These are phyloP conservation scores for Chloroceryle amazona DNA, from an alignment of 2,797 vertebrate genomes.

Conservation along the genomic window DNA sequence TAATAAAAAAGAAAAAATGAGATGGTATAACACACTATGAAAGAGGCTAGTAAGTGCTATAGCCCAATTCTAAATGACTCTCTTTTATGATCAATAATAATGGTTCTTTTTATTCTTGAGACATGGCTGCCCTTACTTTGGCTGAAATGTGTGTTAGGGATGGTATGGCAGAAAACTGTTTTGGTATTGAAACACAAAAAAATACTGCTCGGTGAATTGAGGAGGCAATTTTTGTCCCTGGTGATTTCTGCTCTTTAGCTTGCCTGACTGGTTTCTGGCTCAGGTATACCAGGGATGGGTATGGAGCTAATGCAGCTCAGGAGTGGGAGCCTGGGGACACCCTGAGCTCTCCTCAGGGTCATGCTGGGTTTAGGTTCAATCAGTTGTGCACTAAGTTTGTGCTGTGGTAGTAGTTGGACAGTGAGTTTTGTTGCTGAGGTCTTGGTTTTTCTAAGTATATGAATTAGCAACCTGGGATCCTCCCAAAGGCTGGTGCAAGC, in stretches of 20 bases:
- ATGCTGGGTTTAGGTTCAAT: not conserved
- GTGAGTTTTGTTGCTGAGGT: not conserved
- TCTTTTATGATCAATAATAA: conserved; percentile 14
- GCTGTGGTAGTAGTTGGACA: not conserved
- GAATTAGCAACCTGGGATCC: not conserved
- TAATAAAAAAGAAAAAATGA: conserved; percentile 51
- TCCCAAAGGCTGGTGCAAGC: not conserved
- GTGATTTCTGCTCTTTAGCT: not conserved
- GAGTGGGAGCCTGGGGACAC: fast-evolving
- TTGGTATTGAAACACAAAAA: not conserved
- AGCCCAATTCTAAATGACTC: not conserved
- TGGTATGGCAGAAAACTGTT: not conserved
- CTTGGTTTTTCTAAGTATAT: not conserved
- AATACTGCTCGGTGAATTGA: not conserved
- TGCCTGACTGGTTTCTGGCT: not conserved
- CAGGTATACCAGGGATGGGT: fast-evolving
- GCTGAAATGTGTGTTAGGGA: not conserved
- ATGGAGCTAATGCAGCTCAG: not conserved
- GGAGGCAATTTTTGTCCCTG: not conserved
- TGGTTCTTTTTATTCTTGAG: conserved; percentile 24
- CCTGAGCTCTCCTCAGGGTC: not conserved
- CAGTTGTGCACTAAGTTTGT: fast-evolving
- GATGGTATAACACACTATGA: not conserved
- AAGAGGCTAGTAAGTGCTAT: not conserved
- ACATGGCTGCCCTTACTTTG: not conserved